Percentiles rank a stretch among this genome's conserved stretches.
Evolutionary conservation across 2,797 vertebrate species (phyloP).

Genomic region (Pseudochirops cupreus): DNA sequence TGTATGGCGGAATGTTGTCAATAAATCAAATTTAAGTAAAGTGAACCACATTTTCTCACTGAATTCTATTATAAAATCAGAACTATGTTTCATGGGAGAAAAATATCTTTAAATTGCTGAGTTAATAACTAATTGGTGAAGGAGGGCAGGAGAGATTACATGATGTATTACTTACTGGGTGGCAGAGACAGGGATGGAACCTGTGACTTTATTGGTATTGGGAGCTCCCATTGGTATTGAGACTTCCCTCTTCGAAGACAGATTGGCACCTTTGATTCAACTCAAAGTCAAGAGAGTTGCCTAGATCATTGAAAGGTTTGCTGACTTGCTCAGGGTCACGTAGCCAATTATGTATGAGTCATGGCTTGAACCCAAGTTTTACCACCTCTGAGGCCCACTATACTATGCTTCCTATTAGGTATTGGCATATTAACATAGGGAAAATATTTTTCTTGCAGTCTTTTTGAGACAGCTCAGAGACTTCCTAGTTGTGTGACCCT

Average conservation of each 20-base stretch:
- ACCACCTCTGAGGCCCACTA: not conserved
- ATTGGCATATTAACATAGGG: not conserved
- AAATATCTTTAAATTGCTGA: constrained; percentile 6
- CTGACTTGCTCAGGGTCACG: not conserved
- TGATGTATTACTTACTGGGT: not conserved
- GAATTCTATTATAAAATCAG: not conserved
- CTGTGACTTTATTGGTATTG: not conserved
- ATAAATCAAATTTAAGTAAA: constrained; percentile 11
- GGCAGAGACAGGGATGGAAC: not conserved
- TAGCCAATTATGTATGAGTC: not conserved
- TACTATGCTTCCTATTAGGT: not conserved
- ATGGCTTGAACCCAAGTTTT: not conserved
- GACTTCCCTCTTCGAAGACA: not conserved
- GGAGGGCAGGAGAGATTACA: not conserved
- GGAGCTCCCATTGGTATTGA: not conserved
- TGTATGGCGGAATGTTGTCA: not conserved
- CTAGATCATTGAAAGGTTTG: not conserved
- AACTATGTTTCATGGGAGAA: not conserved
- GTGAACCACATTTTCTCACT: constrained; percentile 11
- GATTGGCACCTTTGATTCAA: not conserved
- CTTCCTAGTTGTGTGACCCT: not conserved
- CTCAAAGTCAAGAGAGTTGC: not conserved
- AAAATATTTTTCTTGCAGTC: not conserved
- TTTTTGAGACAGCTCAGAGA: not conserved
- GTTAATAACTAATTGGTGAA: not conserved